These are phyloP conservation scores for Crossoptilon crossoptilon DNA, from an alignment of 2,797 vertebrate genomes.

Conservation along the genomic window DNA sequence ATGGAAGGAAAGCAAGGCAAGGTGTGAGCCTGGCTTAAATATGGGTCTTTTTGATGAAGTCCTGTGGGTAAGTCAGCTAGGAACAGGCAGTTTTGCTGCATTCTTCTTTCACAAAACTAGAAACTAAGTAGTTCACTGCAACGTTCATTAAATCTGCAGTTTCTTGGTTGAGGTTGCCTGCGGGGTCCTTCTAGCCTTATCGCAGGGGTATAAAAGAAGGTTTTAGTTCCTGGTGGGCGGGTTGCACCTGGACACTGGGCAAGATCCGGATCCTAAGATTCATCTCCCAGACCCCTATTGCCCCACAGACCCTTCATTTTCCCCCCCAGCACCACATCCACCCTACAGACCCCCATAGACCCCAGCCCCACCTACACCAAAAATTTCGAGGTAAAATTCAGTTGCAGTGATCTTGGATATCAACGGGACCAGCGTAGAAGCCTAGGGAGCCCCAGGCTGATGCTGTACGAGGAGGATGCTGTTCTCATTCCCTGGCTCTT, in stretches of 20 bases:
- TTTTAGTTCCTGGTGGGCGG: neutral
- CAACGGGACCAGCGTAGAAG: accelerated
- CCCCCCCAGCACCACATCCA: no score
- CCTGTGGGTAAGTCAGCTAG: neutral
- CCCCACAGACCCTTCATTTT: no score
- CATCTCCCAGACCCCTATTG: neutral
- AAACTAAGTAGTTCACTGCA: neutral
- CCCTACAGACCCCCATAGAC: no score
- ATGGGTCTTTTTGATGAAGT: neutral
- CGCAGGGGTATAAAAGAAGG: accelerated
- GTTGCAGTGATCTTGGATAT: accelerated
- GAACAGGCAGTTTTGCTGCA: neutral
- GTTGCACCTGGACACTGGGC: neutral
- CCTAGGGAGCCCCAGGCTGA: neutral
- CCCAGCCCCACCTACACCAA: no score
- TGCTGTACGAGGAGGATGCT: neutral
- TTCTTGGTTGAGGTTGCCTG: accelerated
- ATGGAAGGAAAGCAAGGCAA: neutral
- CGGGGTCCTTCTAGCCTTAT: neutral
- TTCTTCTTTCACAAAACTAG: neutral
- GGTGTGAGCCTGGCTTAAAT: neutral
- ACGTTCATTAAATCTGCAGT: accelerated
- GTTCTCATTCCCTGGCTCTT: accelerated
- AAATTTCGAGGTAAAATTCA: accelerated
- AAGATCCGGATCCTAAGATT: neutral